Conservation (phyloP, 2,888 invertebrate genomes). For the Drosophila acutilabella region DNA sequence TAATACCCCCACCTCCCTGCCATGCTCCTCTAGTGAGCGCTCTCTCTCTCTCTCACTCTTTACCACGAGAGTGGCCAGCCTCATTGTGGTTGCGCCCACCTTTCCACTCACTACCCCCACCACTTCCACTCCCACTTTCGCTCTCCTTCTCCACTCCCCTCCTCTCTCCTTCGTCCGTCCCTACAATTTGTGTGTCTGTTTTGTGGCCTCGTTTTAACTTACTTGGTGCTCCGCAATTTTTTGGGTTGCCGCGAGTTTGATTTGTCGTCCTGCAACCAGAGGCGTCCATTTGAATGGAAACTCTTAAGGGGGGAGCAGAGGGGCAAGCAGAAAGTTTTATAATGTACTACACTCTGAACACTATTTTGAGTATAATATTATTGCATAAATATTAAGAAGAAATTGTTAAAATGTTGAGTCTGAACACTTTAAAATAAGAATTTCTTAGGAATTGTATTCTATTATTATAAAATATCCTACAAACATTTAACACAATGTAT, state of each 20-base stretch:
- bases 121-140: constrained; percentile 7
- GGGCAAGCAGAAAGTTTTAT: neutral
- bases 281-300: neutral
- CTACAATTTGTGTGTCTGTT: constrained; percentile 36
- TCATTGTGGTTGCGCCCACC: constrained; percentile 49
- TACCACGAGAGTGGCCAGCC: constrained; percentile 33
- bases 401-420: no score
- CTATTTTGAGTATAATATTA: no score
- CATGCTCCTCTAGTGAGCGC: no score
- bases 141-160: neutral
- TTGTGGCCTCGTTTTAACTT: constrained; percentile 75
- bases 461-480: no score
- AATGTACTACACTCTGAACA: no score
- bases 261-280: constrained; percentile 41
- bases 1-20: neutral
- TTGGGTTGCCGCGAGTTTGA: constrained; percentile 69
- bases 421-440: no score
- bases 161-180: neutral
- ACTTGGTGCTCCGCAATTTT: constrained; percentile 78
- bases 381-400: no score
- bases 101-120: neutral
- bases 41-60: neutral
- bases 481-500: no score
- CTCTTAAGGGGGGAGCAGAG: neutral
- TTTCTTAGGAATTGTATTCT: no score